Base-by-base conservation (phyloP, 92 coral and sea anemone species). In the Actinernus sp. region DNA sequence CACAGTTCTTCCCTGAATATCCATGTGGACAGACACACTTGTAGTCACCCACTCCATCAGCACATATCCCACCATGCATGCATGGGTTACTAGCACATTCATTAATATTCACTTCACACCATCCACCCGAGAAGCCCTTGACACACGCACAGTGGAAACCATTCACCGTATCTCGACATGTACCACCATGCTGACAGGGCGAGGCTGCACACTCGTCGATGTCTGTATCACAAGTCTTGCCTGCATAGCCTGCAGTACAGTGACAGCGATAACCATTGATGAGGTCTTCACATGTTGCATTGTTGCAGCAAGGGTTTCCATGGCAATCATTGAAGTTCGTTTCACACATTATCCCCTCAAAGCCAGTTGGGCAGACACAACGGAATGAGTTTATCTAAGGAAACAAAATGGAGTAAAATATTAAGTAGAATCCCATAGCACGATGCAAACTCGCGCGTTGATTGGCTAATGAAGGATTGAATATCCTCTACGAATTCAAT, bases 1-100 rank as follows among this genome's bases (percentile, higher is more conserved):
- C 76, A 65, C 96, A 90, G 55, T 76, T 58, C 21, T 37, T 40
- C 20, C 96, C 92, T 17, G 92, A 55, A 68, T 48, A 90, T 12
- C 92, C 96, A 30, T 86, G 33, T 31, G 68, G 79, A 61, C 96
- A 90, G 63, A 90, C 83, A 43, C 96, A 90, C 58, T 58, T 68
- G 68, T 74, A 90, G 16, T 78, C 86, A 38, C 55, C 90, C 61
- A 86, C 46, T n/a, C 96, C 96, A 73, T 90, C 92, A 28, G 96
- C 96, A 65, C 96, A 90, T 30, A 90, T 56, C 19, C 96, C 96
- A 37, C 89, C 96, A 71, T 90, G 80, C 36, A 14, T 58, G 63
- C 96, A 90, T 13, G 96, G 92, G 66, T 39, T 76, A 46, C 89
- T 81, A 28, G 73, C 61, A 56, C 96, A 90, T 20, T 90, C 96